Conservation (phyloP, 2,888 invertebrate species). For the Plusia festucae region DNA sequence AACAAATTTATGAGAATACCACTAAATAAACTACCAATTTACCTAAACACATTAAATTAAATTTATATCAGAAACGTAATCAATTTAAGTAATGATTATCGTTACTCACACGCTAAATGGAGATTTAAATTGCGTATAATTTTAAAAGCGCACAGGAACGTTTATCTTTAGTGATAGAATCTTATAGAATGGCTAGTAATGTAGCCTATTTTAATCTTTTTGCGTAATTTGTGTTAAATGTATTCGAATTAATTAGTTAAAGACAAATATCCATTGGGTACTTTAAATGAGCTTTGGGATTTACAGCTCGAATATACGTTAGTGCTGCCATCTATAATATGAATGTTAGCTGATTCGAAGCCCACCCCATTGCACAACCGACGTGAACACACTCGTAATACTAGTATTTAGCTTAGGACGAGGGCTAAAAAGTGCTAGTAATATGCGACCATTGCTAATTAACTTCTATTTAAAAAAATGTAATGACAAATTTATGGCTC, state of each 20-base stretch:
- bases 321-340: slow-evolving; percentile 23
- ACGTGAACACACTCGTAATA: no score
- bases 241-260: slow-evolving; percentile 45
- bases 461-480: no score
- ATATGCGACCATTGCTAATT: no score
- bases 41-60: slow-evolving; percentile 59
- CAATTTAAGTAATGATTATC: slow-evolving; percentile 49
- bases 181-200: slow-evolving; percentile 44
- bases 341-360: slow-evolving; percentile 44
- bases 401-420: no score
- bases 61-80: slow-evolving; percentile 59
- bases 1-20: slow-evolving; percentile 62
- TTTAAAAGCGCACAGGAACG: slow-evolving; percentile 32
- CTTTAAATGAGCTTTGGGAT: slow-evolving; percentile 48
- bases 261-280: slow-evolving; percentile 47
- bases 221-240: slow-evolving; percentile 51
- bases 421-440: no score
- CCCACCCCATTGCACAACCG: no score
- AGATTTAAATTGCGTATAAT: slow-evolving; percentile 43
- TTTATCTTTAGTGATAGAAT: slow-evolving; percentile 49
- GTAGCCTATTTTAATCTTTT: slow-evolving; percentile 49
- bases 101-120: slow-evolving; percentile 39
- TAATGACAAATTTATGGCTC: no score
- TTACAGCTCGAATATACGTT: slow-evolving; percentile 27
- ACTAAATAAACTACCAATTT: slow-evolving; percentile 67